phyloP scores from a whole-genome alignment of 1,140 invertebrate genomes.

The Chrysoperla carnea region DNA sequence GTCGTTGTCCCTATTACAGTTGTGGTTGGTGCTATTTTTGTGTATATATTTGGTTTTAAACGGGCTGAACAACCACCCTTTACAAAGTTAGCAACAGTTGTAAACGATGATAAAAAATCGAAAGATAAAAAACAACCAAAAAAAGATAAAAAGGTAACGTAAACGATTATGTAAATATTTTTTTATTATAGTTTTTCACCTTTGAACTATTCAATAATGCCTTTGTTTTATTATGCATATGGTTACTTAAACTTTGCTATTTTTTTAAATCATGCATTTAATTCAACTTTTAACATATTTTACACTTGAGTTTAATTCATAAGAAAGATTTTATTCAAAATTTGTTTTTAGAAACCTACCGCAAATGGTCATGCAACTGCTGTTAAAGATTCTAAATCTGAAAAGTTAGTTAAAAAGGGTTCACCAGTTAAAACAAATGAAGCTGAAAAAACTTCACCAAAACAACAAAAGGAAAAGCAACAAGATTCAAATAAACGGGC shows the following conservation, averaged over 20 bases:
- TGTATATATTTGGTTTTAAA: slow-evolving; percentile 55
- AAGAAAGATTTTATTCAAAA: background rate
- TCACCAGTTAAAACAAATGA: slow-evolving; percentile 24
- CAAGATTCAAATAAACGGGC: slow-evolving; percentile 12
- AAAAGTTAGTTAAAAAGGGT: slow-evolving; percentile 31
- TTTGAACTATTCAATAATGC: background rate
- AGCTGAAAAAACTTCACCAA: slow-evolving; percentile 17
- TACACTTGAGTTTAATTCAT: background rate
- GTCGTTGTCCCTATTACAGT: slow-evolving; percentile 44
- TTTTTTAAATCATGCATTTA: background rate
- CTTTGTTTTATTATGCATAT: background rate
- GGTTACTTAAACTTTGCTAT: background rate
- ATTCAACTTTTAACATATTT: background rate
- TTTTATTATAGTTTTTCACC: slow-evolving; percentile 1
- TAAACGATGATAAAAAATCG: slow-evolving; percentile 40
- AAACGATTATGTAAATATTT: background rate
- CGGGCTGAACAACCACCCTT: slow-evolving; percentile 52
- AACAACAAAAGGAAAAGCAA: slow-evolving; percentile 29
- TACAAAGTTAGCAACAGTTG: slow-evolving; percentile 37
- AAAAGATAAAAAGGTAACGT: slow-evolving; percentile 45
- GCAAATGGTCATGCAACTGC: slow-evolving; percentile 25
- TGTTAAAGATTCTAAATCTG: slow-evolving; percentile 10
- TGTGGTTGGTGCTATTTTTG: slow-evolving; percentile 40
- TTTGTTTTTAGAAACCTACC: slow-evolving; percentile 21
- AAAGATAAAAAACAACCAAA: slow-evolving; percentile 45